Base-by-base conservation (phyloP, 1,140 invertebrate species). In the Caenorhabditis remanei region DNA sequence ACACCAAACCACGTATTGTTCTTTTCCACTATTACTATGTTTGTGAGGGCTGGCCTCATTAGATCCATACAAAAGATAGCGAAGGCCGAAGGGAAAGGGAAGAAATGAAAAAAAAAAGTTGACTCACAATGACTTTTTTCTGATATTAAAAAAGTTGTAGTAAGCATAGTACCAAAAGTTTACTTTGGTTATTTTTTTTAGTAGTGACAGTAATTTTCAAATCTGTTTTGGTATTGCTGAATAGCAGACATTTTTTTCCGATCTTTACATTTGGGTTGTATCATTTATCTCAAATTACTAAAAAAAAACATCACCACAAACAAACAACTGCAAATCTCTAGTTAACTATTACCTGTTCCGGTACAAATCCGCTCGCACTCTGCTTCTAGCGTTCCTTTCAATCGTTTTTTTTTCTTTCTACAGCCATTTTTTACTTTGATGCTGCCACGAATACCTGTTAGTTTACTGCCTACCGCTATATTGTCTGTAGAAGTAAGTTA, bases 61-160 rank as follows among this genome's bases (percentile, higher is more conserved):
- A 79, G 71, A 79, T 79, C 21, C 4, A n/a, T 32, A 79, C 71
- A 79, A 79, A 50, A 79, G 71, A 79, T 79, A 53, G 65, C 65
- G 40, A 53, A n/a, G 71, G 71, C 9, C 71, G 7, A 21, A 53
- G n/a, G 11, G n/a, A 46, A 79, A 46, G 11, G 11, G 9, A 65
- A 41, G 13, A 9, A 32, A 32, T 8, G 19, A 65, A 40, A 13
- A 71, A 19, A 19, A 43, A 48, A 71, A 71, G 46, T 79, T 79
- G 71, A 71, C 65, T 71, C 65, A 71, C 41, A 46, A 71, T 46
- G 40, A 40, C 43, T 46, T 71, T 71, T 71, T 32, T 32, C 16
- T 79, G 24, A 43, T 50, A 50, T 13, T 46, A 79, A 79, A 79
- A 79, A 43, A 79, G 41, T 40, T 50, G 14, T 71, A 46, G 65